Conservation (phyloP, 2,113 vertebrate species). For the Amphilophus citrinellus region DNA sequence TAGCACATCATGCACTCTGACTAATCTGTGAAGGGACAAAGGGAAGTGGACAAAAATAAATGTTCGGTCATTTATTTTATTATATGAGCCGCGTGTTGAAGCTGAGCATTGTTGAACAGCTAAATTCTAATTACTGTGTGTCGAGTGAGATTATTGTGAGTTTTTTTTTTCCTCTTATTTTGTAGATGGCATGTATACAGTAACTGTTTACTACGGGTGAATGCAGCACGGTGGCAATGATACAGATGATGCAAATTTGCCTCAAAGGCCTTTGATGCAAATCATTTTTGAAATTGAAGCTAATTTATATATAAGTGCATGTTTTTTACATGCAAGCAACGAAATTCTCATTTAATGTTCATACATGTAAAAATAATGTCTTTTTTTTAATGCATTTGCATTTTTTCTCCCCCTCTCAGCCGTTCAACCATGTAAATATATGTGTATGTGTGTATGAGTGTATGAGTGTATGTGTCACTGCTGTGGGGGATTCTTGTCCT, state of each 20-base stretch:
- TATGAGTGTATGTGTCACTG: slow-evolving; percentile 39
- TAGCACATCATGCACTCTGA: slow-evolving; percentile 31
- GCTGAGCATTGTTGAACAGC: slow-evolving; percentile 3
- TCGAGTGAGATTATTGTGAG: neutral
- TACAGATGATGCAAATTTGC: neutral
- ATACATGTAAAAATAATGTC: neutral
- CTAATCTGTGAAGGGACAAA: neutral
- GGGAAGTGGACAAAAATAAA: slow-evolving; percentile 8
- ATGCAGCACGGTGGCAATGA: neutral
- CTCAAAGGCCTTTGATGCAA: neutral
- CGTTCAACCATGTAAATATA: slow-evolving; percentile 39
- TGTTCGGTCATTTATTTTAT: slow-evolving; percentile 23
- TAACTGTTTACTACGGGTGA: neutral
- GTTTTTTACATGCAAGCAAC: too few relatives aligned
- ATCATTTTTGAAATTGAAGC: neutral
- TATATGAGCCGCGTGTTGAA: slow-evolving; percentile 5
- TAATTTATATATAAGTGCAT: neutral
- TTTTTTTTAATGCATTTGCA: neutral
- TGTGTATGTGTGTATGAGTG: neutral
- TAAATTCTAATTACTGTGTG: neutral
- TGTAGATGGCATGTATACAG: neutral
- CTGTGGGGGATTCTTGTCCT: slow-evolving; percentile 64
- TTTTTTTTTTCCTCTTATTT: neutral
- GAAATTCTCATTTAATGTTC: slow-evolving; percentile 10
- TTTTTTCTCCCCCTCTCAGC: slow-evolving; percentile 7